Evolutionary conservation across 2,888 invertebrate species (phyloP), one percentile per base, ranked within the genome.

Genomic region (Cerastis rubricosa): DNA sequence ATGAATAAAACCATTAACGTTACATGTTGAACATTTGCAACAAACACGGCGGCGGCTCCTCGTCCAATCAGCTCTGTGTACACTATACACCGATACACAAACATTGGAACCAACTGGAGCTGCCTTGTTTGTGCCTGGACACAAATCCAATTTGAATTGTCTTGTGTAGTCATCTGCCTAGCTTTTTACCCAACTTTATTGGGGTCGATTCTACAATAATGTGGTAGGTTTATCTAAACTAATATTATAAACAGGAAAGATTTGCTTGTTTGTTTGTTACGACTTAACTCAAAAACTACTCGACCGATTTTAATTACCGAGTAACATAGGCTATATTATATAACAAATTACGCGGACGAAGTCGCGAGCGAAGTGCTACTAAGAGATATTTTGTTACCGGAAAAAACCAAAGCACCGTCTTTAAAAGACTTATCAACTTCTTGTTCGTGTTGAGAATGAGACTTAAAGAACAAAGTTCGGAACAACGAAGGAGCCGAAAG

Each of bases 21-120:
- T 19, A 69, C 40, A 63, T 47, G 35, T 49, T 70, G 17, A 72
- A 77, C 74, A 65, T 71, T 78, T 74, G 40, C 45, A 70, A 64
- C 76, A 74, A 68, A 74, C 72, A 80, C 17, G 40, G 57, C 25
- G 35, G n/a, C 35, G 47, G 78, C 63, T 70, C 25, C 66, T 64
- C 67, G 64, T 81, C 75, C 85, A 83, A 86, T 86, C 83, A 86
- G 66, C n/a, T 40, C 9, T 63, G 66, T 54, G 85, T 68, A 81
- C 71, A 76, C 78, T 47, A 64, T 59, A 74, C 64, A 61, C 66
- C 68, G 65, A 73, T 83, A 83, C 70, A 74, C 65, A 85, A 80
- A 85, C 78, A 83, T 40, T 4, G 61, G 29, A 47, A 68, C 70
- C 71, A 75, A 83, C 71, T 71, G 49, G 29, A 22, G n/a, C 29